Evolutionary conservation across 2,113 vertebrate species (phyloP), one percentile per base, ranked within the genome.

Genomic region (Hyla sarda): DNA sequence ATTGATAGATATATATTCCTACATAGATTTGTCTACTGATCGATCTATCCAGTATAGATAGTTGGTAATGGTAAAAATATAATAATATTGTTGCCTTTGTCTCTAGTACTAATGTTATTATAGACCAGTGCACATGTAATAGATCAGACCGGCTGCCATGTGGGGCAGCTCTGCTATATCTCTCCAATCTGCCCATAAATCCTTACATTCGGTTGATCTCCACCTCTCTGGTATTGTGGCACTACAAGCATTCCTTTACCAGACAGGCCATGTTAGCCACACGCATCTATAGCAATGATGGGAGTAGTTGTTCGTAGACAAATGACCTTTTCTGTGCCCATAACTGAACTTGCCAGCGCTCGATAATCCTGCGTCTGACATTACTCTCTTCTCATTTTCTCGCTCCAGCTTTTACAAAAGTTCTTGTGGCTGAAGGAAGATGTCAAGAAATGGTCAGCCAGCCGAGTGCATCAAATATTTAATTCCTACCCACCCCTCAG

Each of bases 391-490:
- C 71, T 60, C 50, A 34, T 60, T 67, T 85, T 69, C 47, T 50
- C 30, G 54, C 45, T 72, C 52, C 50, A 45, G 50, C 77, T 60
- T 56, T 54, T 52, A 72, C 21, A 50, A 85, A n/a, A 71, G 62
- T 81, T 71, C 67, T 79, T 8, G 34, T 50, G 62, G 84, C 84
- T 71, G 32, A 86, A 86, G 79, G 67, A 81, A 81, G 84, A 86
- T 73, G 84, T 86, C 84, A 86, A 72, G 67, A 71, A 60, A 80
- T 79, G 75, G 84, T 78, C 84, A 86, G 84, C 84, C 84, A 86
- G 52, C 50, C 25, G 62, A 23, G 60, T 48, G 37, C 84, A 86
- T 86, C 16, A 86, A 86, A 86, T 86, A 86, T 86, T 80, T 86
- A 86, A 81, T 54, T 73, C 65, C 30, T 86, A 80, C n/a, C 65